A percentile compares a stretch with the other conserved stretches of the same genome.
phyloP scores from a whole-genome alignment of 1,140 invertebrate species.

The Tetraneura akinire region DNA sequence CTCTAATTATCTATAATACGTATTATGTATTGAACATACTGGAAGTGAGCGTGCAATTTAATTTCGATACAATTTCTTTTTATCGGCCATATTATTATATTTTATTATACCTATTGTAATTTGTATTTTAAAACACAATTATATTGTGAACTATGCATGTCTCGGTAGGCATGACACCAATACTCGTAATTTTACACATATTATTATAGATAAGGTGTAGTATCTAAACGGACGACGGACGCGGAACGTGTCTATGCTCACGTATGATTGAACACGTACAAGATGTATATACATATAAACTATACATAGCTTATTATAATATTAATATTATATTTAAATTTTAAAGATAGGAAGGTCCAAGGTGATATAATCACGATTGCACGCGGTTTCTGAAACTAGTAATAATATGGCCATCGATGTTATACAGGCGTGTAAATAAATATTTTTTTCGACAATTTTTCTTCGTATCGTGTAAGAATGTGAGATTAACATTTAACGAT shows the following conservation, averaged over 20 bases:
- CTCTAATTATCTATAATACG: too few relatives aligned
- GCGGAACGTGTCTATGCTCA: not conserved
- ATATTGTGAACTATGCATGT: not conserved
- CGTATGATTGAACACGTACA: not conserved
- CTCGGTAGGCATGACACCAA: not conserved
- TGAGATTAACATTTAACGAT: too few relatives aligned
- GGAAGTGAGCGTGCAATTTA: too few relatives aligned
- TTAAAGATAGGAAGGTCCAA: not conserved
- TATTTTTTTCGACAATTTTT: not conserved
- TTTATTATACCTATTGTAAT: too few relatives aligned
- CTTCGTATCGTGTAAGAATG: too few relatives aligned
- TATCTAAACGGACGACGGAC: not conserved
- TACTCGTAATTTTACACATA: not conserved
- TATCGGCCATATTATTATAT: not conserved
- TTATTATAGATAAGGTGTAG: not conserved
- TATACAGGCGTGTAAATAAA: not conserved
- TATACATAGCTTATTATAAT: too few relatives aligned
- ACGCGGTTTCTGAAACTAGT: too few relatives aligned
- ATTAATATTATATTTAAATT: too few relatives aligned
- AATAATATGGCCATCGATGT: not conserved
- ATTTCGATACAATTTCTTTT: too few relatives aligned
- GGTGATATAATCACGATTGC: not conserved
- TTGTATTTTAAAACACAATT: too few relatives aligned
- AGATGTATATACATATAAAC: not conserved
- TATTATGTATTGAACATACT: too few relatives aligned